These are phyloP conservation scores for Tinea trinotella DNA, from an alignment of 2,888 invertebrate species.

Conservation along the genomic window DNA sequence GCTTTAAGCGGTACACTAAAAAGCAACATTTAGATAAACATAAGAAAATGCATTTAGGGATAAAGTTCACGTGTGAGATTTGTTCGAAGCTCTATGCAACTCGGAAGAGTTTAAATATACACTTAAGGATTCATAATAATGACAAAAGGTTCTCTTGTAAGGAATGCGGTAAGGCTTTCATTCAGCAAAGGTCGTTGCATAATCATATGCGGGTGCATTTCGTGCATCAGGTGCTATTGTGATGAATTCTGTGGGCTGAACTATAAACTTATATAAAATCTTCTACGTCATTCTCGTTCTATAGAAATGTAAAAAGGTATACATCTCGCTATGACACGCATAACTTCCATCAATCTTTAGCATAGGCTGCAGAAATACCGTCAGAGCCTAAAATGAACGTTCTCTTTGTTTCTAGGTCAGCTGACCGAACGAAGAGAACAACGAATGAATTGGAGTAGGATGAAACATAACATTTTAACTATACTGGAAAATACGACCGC, in stretches of 20 bases:
- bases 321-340: no score
- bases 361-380: no score
- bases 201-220: slow-evolving; percentile 29
- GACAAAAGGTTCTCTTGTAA: slow-evolving; percentile 32
- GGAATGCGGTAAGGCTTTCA: slow-evolving; percentile 32
- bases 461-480: slow-evolving; percentile 5
- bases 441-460: background rate
- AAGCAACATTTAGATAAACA: slow-evolving; percentile 38
- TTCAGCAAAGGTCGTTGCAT: slow-evolving; percentile 37
- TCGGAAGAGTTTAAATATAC: slow-evolving; percentile 31
- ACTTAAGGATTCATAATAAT: slow-evolving; percentile 35
- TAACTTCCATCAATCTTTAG: no score
- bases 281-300: no score
- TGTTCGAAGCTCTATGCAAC: slow-evolving; percentile 41
- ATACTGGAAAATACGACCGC: slow-evolving; percentile 15
- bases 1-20: slow-evolving; percentile 33
- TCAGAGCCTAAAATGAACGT: no score
- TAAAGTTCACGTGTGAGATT: slow-evolving; percentile 36
- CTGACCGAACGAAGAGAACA: background rate
- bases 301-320: no score
- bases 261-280: no score
- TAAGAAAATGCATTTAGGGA: slow-evolving; percentile 40
- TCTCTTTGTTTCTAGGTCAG: background rate
- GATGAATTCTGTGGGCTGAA: background rate
- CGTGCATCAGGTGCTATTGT: slow-evolving; percentile 3